phyloP scores from a whole-genome alignment of 2,797 vertebrate genomes.

The Silurus lanzhouensis region DNA sequence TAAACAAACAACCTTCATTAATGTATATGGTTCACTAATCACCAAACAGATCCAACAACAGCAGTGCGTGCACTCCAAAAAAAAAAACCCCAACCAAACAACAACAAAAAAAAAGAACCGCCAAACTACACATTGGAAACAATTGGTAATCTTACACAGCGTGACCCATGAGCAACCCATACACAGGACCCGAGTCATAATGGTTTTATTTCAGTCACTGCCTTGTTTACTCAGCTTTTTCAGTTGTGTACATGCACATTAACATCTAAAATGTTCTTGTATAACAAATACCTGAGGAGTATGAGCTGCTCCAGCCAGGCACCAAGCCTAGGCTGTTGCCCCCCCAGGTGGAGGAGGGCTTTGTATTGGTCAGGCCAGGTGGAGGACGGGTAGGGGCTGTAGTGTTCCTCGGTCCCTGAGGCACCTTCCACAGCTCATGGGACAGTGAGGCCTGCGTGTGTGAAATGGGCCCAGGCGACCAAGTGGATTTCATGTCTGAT shows the following conservation, averaged over 20 bases:
- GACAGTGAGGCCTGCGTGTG: conserved; percentile 93
- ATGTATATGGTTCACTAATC: background rate
- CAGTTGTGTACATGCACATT: background rate
- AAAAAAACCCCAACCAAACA: background rate
- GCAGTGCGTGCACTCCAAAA: background rate
- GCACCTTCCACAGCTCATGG: conserved; percentile 97
- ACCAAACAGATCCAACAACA: background rate
- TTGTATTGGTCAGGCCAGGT: conserved; percentile 91
- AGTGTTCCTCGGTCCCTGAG: conserved; percentile 84
- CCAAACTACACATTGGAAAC: background rate
- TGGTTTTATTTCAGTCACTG: background rate
- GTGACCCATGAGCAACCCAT: background rate
- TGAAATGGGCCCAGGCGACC: conserved; percentile 91
- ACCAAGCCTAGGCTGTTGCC: conserved; percentile 84
- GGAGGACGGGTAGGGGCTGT: conserved; percentile 90
- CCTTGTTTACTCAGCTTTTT: background rate
- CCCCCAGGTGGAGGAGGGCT: conserved; percentile 93
- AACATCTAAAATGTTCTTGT: background rate
- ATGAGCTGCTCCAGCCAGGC: conserved; percentile 90
- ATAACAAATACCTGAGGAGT: conserved; percentile 72
- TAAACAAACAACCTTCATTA: background rate
- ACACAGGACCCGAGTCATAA: background rate
- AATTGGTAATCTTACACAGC: background rate
- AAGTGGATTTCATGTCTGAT: conserved; percentile 94
- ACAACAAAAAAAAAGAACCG: background rate